phyloP scores from a whole-genome alignment of 2,113 vertebrate species.

The Antechinus stuartii region DNA sequence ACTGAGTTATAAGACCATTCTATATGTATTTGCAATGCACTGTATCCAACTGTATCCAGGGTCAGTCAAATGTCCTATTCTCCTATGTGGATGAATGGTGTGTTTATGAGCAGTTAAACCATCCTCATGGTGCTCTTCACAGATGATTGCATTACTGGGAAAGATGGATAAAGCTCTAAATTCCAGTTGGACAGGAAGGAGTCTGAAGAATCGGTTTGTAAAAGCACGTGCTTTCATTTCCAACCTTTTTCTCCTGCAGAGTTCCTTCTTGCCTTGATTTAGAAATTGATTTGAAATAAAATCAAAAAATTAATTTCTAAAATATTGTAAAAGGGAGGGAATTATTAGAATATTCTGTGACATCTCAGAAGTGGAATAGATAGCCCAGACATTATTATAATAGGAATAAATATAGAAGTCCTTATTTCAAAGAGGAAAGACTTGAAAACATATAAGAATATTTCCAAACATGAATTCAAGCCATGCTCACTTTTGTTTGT shows the following conservation, averaged over 20 bases:
- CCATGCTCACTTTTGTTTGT: background rate
- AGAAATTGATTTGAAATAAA: background rate
- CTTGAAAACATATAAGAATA: background rate
- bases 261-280: background rate
- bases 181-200: background rate
- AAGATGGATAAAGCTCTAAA: background rate
- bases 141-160: background rate
- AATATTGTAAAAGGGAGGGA: background rate
- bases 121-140: background rate
- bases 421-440: background rate
- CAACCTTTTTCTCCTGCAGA: background rate
- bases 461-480: background rate
- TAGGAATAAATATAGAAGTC: background rate
- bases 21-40: background rate
- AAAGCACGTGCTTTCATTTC: background rate
- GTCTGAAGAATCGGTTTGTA: background rate
- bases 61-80: background rate
- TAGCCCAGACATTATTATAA: background rate
- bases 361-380: background rate
- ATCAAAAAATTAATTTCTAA: background rate
- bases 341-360: background rate
- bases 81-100: background rate
- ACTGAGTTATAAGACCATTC: background rate
- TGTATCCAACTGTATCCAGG: background rate
- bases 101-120: background rate